These are phyloP conservation scores for Takifugu ocellatus DNA, from an alignment of 2,797 vertebrate genomes.

Conservation along the genomic window DNA sequence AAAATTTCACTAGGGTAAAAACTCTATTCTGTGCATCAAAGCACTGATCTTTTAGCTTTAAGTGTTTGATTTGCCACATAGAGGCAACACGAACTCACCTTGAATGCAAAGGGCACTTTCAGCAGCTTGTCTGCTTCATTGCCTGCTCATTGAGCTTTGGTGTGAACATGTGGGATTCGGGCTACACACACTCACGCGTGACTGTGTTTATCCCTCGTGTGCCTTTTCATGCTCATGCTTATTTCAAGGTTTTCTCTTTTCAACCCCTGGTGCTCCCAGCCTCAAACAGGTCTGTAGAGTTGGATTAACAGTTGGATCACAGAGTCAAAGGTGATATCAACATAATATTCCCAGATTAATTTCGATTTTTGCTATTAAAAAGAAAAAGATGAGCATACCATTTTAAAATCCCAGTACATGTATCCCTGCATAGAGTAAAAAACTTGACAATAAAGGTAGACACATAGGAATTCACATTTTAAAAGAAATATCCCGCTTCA, in stretches of 20 bases:
- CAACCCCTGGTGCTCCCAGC: not conserved
- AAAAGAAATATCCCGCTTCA: no score
- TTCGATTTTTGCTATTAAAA: no score
- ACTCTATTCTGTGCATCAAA: not conserved
- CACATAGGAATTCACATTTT: no score
- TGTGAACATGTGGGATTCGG: slow-evolving; percentile 16
- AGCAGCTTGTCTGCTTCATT: slow-evolving; percentile 1
- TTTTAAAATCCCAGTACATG: no score
- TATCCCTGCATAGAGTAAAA: no score
- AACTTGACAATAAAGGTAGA: no score
- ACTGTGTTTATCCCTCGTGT: slow-evolving; percentile 1
- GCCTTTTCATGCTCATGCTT: slow-evolving; percentile 12
- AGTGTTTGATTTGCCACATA: slow-evolving; percentile 1
- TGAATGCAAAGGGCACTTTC: slow-evolving; percentile 13
- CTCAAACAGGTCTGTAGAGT: not conserved
- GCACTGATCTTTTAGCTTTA: not conserved
- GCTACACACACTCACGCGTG: slow-evolving; percentile 1
- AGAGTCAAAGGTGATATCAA: no score
- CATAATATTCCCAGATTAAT: no score
- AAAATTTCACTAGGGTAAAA: no score
- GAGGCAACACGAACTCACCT: slow-evolving; percentile 2
- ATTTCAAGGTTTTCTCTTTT: slow-evolving; percentile 2
- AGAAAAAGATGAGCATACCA: no score
- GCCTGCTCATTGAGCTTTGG: slow-evolving; percentile 14
- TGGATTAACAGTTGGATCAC: no score